Evolutionary conservation across 1,140 invertebrate genomes (phyloP).

Genomic region (Thaumetopoea pityocampa): DNA sequence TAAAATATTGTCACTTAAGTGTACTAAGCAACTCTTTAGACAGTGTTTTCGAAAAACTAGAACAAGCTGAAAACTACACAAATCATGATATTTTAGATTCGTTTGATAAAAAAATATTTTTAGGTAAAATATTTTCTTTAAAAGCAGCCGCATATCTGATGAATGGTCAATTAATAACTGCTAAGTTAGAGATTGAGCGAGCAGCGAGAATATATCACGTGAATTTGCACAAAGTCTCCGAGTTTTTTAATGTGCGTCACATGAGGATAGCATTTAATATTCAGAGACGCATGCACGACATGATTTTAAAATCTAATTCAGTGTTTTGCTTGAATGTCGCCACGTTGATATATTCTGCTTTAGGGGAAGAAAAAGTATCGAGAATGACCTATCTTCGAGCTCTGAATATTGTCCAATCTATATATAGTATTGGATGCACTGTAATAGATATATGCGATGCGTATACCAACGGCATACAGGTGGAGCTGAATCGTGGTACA

Average conservation of each 20-base stretch:
- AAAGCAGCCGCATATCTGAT: constrained; percentile 48
- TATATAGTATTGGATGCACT: constrained; percentile 44
- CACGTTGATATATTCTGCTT: constrained; percentile 45
- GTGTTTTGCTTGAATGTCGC: constrained; percentile 60
- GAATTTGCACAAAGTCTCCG: constrained; percentile 44
- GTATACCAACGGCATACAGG: constrained; percentile 48
- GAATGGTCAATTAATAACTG: constrained; percentile 33
- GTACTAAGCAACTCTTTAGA: constrained; percentile 48
- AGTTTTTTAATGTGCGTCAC: constrained; percentile 37
- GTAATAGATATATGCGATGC: constrained; percentile 51
- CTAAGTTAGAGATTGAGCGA: constrained; percentile 47
- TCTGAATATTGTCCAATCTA: constrained; percentile 44
- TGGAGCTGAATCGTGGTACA: constrained; percentile 49
- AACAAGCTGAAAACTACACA: constrained; percentile 47
- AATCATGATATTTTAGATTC: constrained; percentile 24
- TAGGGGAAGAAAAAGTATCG: constrained; percentile 46
- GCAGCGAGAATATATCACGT: constrained; percentile 44
- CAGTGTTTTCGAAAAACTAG: constrained; percentile 43
- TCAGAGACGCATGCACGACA: constrained; percentile 33
- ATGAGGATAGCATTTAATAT: constrained; percentile 30
- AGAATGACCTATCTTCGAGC: constrained; percentile 47
- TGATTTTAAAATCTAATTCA: constrained; percentile 46
- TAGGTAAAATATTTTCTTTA: constrained; percentile 58
- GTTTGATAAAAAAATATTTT: constrained; percentile 47
- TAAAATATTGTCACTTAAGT: constrained; percentile 52